A percentile compares a stretch with the other conserved stretches of the same genome.
Evolutionary conservation across 2,797 vertebrate species (phyloP).

Genomic region (Tinamus major): DNA sequence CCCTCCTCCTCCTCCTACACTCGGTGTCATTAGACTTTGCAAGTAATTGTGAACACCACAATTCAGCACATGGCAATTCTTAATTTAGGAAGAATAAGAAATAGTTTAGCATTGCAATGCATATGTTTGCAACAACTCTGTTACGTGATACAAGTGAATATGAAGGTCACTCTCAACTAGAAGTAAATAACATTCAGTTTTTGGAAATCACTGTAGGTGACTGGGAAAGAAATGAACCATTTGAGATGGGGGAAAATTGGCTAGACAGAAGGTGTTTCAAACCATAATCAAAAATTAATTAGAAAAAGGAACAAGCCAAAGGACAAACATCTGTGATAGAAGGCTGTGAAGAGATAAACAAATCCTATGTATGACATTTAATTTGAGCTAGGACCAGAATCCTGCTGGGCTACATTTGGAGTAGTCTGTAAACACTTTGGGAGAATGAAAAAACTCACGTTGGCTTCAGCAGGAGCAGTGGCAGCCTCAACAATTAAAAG

Average conservation of each 20-base stretch:
- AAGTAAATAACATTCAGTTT: conserved; percentile 7
- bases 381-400: conserved; percentile 56
- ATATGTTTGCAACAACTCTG: neutral
- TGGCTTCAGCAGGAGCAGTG: neutral
- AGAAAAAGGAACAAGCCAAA: conserved; percentile 78
- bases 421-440: neutral
- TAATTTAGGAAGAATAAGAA: neutral
- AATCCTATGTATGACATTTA: conserved; percentile 44
- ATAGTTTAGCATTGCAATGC: neutral
- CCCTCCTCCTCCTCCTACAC: neutral
- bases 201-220: neutral
- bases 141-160: neutral
- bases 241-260: conserved; percentile 49
- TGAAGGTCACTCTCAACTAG: conserved; percentile 15
- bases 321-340: conserved; percentile 79
- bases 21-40: neutral
- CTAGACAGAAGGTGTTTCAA: conserved; percentile 79
- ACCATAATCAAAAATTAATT: conserved; percentile 81
- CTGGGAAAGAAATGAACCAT: conserved; percentile 17
- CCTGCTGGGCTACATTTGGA: conserved; percentile 66
- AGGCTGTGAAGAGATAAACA: conserved; percentile 68
- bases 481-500: neutral
- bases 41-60: neutral
- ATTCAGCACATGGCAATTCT: neutral
- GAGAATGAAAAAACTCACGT: neutral